Evolutionary conservation across 2,113 vertebrate species (phyloP), one percentile per base, ranked within the genome.

Genomic region (Caretta caretta): DNA sequence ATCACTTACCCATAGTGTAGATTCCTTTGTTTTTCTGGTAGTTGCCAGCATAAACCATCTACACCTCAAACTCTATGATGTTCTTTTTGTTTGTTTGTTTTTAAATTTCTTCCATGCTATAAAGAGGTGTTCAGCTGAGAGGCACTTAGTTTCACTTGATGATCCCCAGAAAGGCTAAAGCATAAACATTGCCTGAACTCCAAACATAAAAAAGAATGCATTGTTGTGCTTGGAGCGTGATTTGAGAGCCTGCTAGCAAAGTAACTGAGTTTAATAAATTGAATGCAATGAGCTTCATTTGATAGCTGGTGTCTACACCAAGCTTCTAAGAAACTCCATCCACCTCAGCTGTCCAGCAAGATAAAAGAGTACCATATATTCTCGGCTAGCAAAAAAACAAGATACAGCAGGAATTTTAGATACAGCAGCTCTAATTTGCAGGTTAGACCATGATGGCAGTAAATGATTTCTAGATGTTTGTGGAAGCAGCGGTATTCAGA

Each of bases 91-190:
- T 79, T 84, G n/a, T 2, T 51, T 50, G 90, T 96, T 95, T 86
- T 46, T 82, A 83, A 91, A 91, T 76, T 53, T 81, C 72, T 49
- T 75, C 78, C 86, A 48, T 89, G 83, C 72, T 57, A 35, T 46
- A 72, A 91, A 92, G 87, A 94, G 87, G 90, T 96, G 31, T 59
- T 96, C 89, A 93, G 19, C 78, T 96, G 83, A 86, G 92, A 96
- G 49, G 90, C 89, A 27, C 87, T 96, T 53, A 84, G 46, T 80
- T 72, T 96, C 42, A 48, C 42, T 42, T 78, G 42, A 78, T 78
- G 75, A 25, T 78, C 88, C 80, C 84, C n/a, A 84, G 89, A 94
- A 84, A 90, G 93, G 84, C 24, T 83, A 86, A n/a, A 93, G 65
- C 90, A 79, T 57, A 97, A 92, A 53, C 35, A 76, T 62, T 85